phyloP scores from a whole-genome alignment of 2,888 invertebrate genomes.

The Odontocolon sp. region DNA sequence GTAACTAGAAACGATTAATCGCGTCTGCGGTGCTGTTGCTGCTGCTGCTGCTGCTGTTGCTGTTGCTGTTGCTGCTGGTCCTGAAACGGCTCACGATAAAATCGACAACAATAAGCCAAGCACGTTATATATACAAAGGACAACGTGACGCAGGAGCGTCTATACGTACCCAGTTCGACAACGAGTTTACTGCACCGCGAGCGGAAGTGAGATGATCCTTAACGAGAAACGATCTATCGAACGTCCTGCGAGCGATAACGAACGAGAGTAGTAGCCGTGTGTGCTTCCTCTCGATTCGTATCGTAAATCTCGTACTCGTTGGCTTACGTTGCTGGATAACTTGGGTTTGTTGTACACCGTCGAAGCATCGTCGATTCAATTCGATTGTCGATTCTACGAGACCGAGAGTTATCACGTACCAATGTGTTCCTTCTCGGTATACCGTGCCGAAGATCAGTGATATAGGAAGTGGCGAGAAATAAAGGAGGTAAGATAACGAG shows the following conservation, averaged over 20 bases:
- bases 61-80: no score
- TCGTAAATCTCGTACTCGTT: slow-evolving; percentile 6
- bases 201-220: slow-evolving; percentile 39
- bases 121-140: slow-evolving; percentile 2
- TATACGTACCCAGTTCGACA: not conserved
- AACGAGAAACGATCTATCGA: slow-evolving; percentile 39
- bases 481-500: slow-evolving; percentile 19
- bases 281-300: slow-evolving; percentile 2
- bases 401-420: slow-evolving; percentile 37
- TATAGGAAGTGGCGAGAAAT: slow-evolving; percentile 21
- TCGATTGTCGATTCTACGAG: slow-evolving; percentile 33
- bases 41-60: slow-evolving; percentile 29
- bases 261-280: not conserved
- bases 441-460: slow-evolving; percentile 55
- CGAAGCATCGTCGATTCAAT: slow-evolving; percentile 2
- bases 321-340: not conserved
- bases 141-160: not conserved
- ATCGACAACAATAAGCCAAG: slow-evolving; percentile 54
- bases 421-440: slow-evolving; percentile 58
- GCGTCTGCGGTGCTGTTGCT: slow-evolving; percentile 16
- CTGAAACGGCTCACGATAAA: slow-evolving; percentile 42
- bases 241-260: slow-evolving; percentile 2
- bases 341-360: no score
- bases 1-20: slow-evolving; percentile 56
- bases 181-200: not conserved